Conservation (phyloP, 2,797 vertebrate species). For the Nasua narica region DNA sequence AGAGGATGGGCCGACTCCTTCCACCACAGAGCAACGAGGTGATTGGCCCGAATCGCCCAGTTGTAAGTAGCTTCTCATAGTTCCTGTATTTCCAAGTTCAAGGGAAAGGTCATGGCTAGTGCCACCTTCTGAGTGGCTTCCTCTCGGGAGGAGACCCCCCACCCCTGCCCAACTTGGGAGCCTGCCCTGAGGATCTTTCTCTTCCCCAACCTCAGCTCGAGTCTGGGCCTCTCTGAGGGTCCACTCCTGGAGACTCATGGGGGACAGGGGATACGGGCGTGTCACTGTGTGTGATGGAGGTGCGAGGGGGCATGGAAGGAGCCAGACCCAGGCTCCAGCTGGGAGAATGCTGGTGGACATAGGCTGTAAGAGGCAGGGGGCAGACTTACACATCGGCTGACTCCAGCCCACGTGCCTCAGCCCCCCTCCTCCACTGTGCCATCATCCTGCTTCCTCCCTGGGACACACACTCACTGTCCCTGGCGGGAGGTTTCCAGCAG, state of each 20-base stretch:
- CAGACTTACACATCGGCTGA: neutral
- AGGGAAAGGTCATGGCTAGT: neutral
- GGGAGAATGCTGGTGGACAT: neutral
- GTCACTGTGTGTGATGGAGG: neutral
- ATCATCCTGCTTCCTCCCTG: fast-evolving
- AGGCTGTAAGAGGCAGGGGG: neutral
- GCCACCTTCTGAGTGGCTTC: neutral
- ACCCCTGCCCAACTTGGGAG: neutral
- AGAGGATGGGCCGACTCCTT: neutral
- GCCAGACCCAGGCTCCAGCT: neutral
- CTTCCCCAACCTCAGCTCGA: neutral
- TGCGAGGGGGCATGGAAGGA: neutral
- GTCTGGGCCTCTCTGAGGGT: neutral
- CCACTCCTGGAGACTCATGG: neutral
- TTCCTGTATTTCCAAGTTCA: neutral
- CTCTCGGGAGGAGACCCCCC: neutral
- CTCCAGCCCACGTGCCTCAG: too few relatives aligned
- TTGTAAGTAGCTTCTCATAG: neutral
- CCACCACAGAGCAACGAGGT: neutral
- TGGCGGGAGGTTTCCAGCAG: neutral
- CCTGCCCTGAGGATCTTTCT: neutral
- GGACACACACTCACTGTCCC: neutral
- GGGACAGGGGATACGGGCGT: fast-evolving
- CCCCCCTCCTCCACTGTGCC: neutral
- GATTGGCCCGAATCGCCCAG: neutral